phyloP scores from a whole-genome alignment of 2,888 invertebrate genomes.

The Cantharis flavilabris region DNA sequence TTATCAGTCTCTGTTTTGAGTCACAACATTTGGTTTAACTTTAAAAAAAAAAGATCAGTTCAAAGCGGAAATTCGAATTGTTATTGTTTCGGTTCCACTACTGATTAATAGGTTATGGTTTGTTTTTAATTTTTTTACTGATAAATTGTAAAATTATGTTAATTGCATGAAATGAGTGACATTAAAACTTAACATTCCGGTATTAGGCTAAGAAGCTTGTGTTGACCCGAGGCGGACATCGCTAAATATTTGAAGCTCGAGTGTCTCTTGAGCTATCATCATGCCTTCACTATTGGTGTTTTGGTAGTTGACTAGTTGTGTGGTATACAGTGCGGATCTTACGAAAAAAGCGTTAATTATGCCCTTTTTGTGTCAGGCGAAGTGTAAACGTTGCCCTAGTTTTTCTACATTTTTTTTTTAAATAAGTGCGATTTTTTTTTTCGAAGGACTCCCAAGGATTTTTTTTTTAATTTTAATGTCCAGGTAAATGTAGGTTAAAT shows the following conservation, averaged over 20 bases:
- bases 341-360: constrained; percentile 9
- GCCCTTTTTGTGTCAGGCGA: neutral
- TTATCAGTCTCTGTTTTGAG: neutral
- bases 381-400: neutral
- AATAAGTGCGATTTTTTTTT: neutral
- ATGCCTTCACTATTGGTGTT: constrained; percentile 22
- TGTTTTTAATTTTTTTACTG: neutral
- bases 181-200: constrained; percentile 20
- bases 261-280: constrained; percentile 22
- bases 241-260: constrained; percentile 29
- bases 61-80: neutral
- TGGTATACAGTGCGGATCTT: constrained; percentile 22
- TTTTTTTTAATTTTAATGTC: neutral
- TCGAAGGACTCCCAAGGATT: neutral
- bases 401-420: constrained; percentile 5
- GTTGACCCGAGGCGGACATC: constrained; percentile 24
- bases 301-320: constrained; percentile 21
- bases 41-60: neutral
- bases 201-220: constrained; percentile 21
- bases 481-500: neutral
- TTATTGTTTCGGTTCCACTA: neutral
- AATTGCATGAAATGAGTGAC: constrained; percentile 7
- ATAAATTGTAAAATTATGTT: neutral
- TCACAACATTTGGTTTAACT: neutral
- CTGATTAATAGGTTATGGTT: neutral